These are phyloP conservation scores for Pyrocephalus nanus DNA, from an alignment of 2,797 vertebrate species.

Conservation along the genomic window DNA sequence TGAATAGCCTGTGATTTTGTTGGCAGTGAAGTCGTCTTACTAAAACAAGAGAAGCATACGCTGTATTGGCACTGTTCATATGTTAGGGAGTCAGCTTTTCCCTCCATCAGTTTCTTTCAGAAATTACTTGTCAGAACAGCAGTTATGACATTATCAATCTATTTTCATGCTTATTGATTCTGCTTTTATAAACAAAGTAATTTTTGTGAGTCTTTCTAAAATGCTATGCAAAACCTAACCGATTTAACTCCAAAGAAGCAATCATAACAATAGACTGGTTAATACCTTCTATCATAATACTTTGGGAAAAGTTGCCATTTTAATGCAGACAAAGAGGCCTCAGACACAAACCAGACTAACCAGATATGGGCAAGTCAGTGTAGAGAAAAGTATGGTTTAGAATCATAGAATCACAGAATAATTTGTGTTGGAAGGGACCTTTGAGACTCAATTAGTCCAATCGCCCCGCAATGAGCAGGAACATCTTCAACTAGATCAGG, in stretches of 20 bases:
- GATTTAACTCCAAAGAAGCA: neutral
- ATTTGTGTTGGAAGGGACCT: neutral
- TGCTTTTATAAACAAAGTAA: neutral
- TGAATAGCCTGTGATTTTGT: constrained; percentile 41
- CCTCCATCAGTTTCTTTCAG: neutral
- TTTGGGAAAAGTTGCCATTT: neutral
- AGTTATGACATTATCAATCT: neutral
- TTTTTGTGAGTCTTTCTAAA: neutral
- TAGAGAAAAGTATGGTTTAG: neutral
- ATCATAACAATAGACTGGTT: neutral
- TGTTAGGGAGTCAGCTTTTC: neutral
- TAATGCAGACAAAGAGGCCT: neutral
- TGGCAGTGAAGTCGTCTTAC: neutral
- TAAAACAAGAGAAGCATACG: neutral
- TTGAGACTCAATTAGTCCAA: neutral
- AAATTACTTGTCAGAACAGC: neutral
- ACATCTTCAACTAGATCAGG: neutral
- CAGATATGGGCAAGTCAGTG: neutral
- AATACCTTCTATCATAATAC: neutral
- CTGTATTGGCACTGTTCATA: neutral
- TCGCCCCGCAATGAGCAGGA: neutral
- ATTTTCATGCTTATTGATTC: neutral
- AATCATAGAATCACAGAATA: neutral
- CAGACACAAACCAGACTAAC: neutral
- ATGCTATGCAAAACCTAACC: neutral